Evolutionary conservation across 2,888 invertebrate species (phyloP).

Genomic region (Ferdinandea cuprea): DNA sequence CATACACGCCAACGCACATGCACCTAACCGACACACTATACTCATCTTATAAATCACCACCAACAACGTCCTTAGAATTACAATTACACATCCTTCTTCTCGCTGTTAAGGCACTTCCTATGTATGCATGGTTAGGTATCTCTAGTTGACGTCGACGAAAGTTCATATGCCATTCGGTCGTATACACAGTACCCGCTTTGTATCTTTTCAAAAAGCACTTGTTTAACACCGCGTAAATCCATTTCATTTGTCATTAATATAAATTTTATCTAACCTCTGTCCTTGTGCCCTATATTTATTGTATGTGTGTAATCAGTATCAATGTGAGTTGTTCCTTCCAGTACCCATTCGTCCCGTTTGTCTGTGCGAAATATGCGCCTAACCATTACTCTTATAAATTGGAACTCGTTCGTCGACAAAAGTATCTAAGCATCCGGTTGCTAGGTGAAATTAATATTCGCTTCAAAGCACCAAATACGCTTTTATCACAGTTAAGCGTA

Average conservation of each 20-base stretch:
- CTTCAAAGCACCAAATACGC: constrained; percentile 69
- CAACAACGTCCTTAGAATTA: constrained; percentile 58
- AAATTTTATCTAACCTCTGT: constrained; percentile 67
- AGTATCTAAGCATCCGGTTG: constrained; percentile 65
- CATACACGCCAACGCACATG: not conserved
- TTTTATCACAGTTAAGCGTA: constrained; percentile 67
- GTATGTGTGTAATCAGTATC: not conserved
- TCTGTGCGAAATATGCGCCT: constrained; percentile 45
- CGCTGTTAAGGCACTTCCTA: not conserved
- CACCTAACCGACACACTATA: not conserved
- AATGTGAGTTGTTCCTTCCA: constrained; percentile 12
- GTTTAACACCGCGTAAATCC: constrained; percentile 74
- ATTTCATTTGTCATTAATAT: constrained; percentile 72
- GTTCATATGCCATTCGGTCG: not conserved
- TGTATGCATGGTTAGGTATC: not conserved
- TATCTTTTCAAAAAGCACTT: constrained; percentile 67
- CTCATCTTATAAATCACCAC: constrained; percentile 49
- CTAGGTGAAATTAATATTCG: constrained; percentile 72
- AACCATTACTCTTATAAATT: constrained; percentile 51
- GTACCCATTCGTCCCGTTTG: constrained; percentile 25
- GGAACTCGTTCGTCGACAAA: constrained; percentile 27
- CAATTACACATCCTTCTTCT: constrained; percentile 61
- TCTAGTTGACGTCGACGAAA: constrained; percentile 1
- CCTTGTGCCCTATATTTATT: not conserved
- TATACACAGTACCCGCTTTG: not conserved